Evolutionary conservation across 2,113 vertebrate species (phyloP), one percentile per base, ranked within the genome.

Genomic region (Silurus asotus): DNA sequence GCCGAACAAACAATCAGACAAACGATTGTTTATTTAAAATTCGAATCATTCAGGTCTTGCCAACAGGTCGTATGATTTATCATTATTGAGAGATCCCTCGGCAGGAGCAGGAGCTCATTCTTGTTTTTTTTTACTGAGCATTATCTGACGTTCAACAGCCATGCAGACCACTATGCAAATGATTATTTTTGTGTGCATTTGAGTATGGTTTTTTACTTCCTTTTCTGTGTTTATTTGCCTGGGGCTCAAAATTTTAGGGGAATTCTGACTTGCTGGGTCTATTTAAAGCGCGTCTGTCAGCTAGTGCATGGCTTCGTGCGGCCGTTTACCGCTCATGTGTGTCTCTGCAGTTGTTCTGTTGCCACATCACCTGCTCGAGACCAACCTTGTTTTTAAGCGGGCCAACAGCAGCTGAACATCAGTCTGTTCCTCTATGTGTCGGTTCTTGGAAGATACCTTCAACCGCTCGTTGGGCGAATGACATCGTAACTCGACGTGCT

Each of bases 191-290:
- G 48, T 87, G 85, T 90, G 62, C 79, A 65, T 89, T 84, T 90
- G 76, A 88, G 79, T 72, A 78, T 74, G 81, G 74, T 87, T 84
- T 84, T 37, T 61, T 87, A 91, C 92, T 94, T 94, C 91, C 92
- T 93, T 90, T 88, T 93, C 86, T 90, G 86, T 90, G 88, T 92
- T 90, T 90, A 88, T 89, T 85, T 87, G 87, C 88, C 83, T 88
- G 83, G 81, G 88, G 84, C 58, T 69, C 79, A 87, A 77, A 91
- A 87, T 89, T 90, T 90, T 91, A 93, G 93, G 93, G 93, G 93
- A 92, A 91, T 93, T 94, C 92, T 92, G 58, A 80, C 82, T 88
- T 84, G 49, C 84, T 86, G 53, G 76, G 62, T 87, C 89, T 93
- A 93, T 94, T 93, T 94, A 91, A 91, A 93, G 90, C 86, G 25